Conservation (phyloP, 2,797 vertebrate species). For the Alosa sapidissima region DNA sequence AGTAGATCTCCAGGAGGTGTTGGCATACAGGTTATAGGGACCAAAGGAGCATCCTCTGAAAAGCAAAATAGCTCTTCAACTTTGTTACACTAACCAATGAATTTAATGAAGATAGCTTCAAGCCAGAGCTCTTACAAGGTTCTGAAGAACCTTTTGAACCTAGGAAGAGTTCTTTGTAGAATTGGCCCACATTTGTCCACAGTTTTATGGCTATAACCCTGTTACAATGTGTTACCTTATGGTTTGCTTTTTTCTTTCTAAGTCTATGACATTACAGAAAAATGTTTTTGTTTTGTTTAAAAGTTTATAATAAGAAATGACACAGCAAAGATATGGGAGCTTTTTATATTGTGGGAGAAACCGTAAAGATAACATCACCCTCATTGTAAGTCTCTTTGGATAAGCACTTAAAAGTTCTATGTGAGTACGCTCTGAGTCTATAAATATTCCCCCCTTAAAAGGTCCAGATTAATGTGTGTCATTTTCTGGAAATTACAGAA, state of each 20-base stretch:
- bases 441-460: neutral
- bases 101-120: neutral
- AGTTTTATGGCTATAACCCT: no score
- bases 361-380: no score
- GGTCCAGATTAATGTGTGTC: neutral
- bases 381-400: neutral
- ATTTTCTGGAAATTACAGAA: neutral
- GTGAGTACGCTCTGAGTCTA: neutral
- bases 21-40: neutral
- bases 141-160: neutral
- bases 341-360: no score
- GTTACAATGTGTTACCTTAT: no score
- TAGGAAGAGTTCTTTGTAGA: neutral
- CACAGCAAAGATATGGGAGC: no score
- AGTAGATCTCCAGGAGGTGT: neutral
- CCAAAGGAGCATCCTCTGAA: neutral
- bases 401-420: neutral
- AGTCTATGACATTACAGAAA: no score
- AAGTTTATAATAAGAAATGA: no score
- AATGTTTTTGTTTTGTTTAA: no score
- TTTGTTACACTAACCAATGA: neutral
- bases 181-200: no score
- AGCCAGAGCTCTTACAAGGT: neutral
- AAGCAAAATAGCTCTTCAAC: neutral
- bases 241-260: no score